Evolutionary conservation across 1,140 invertebrate species (phyloP).

Genomic region (Drosophila malerkotliana): DNA sequence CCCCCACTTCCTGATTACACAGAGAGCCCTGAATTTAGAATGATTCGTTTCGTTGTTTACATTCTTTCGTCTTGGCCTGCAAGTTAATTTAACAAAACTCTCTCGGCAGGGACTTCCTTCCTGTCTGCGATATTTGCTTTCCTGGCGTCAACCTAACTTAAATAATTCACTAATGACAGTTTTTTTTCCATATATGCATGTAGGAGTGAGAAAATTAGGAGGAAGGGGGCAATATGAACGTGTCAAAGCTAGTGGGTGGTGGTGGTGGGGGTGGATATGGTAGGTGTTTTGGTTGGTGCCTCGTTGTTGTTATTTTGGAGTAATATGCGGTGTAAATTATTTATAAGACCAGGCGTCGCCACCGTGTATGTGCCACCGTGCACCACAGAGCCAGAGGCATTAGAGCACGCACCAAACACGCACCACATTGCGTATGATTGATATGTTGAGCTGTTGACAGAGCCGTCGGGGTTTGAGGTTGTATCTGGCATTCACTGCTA

Average conservation of each 20-base stretch:
- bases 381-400: constrained; percentile 31
- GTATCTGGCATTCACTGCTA: constrained; percentile 26
- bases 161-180: constrained; percentile 76
- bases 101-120: constrained; percentile 37
- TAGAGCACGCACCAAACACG: constrained; percentile 60
- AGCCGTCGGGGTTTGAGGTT: constrained; percentile 37
- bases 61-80: constrained; percentile 8
- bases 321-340: constrained; percentile 72
- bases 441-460: constrained; percentile 80
- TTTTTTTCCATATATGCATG: constrained; percentile 4
- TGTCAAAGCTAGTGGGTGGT: constrained; percentile 19
- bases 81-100: constrained; percentile 66
- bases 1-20: not conserved
- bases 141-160: constrained; percentile 44
- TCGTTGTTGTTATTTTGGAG: constrained; percentile 47
- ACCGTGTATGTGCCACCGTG: constrained; percentile 24
- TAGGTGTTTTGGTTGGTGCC: not conserved
- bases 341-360: constrained; percentile 62
- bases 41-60: constrained; percentile 16
- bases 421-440: constrained; percentile 76
- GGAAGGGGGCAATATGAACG: constrained; percentile 1
- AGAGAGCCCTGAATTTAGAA: constrained; percentile 21
- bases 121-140: constrained; percentile 41
- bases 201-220: not conserved
- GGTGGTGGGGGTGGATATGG: not conserved